These are phyloP conservation scores for Miichthys miiuy DNA, from an alignment of 2,797 vertebrate genomes.

Conservation along the genomic window DNA sequence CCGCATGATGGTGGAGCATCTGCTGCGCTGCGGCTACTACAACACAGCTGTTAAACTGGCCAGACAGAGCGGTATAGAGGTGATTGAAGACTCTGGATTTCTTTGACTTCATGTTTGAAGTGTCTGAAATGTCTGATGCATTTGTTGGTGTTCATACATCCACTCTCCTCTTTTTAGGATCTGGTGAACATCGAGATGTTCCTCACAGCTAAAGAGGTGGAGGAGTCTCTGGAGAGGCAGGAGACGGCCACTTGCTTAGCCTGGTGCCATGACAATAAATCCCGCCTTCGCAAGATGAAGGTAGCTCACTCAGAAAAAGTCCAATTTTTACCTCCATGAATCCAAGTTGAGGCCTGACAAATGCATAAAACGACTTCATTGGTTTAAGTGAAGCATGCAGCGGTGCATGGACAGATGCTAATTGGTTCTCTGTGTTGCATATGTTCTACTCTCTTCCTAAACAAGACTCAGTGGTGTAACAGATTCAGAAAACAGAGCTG, in stretches of 20 bases:
- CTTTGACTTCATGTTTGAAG: neutral
- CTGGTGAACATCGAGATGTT: constrained; percentile 99
- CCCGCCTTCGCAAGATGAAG: constrained; percentile 99
- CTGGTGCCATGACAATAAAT: constrained; percentile 99
- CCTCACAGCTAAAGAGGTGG: constrained; percentile 98
- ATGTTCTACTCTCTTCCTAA: neutral
- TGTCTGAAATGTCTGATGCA: neutral
- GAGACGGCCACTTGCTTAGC: constrained; percentile 98
- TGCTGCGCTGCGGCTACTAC: constrained; percentile 98
- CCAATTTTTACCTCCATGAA: neutral
- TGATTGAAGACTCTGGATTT: constrained; percentile 57
- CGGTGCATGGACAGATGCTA: neutral
- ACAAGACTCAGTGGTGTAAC: neutral
- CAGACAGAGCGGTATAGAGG: constrained; percentile 97
- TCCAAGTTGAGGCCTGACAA: neutral
- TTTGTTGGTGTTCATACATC: neutral
- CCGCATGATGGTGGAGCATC: constrained; percentile 99
- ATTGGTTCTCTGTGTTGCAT: neutral
- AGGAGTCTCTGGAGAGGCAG: constrained; percentile 97
- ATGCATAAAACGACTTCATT: neutral
- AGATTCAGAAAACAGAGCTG: neutral
- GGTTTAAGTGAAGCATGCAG: neutral
- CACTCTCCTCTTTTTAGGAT: constrained; percentile 83
- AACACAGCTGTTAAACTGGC: constrained; percentile 97
- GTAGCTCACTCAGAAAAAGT: constrained; percentile 71